Evolutionary conservation across 2,888 invertebrate species (phyloP), one percentile per base, ranked within the genome.

Genomic region (Fragum whitleyi): DNA sequence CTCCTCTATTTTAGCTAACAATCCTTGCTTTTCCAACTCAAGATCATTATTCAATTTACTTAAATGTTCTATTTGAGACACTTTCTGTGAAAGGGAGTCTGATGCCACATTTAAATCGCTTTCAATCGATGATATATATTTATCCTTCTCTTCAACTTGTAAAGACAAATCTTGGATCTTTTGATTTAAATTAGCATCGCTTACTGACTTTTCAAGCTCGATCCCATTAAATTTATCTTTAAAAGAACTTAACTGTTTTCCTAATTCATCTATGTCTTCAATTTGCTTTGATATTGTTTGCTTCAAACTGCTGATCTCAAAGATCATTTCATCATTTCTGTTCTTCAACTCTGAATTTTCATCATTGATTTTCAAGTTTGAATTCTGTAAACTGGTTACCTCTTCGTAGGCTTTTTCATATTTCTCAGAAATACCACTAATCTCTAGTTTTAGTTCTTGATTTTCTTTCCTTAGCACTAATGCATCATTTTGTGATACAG

Each of bases 211-310:
- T 61, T 79, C 77, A 62, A 77, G 67, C 65, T 47, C 51, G 42
- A 51, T 59, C n/a, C 59, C 57, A 65, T 51, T 68, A 11, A 79
- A 19, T 53, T 73, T 62, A 69, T 82, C 79, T 57, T 82, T 82
- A 16, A 82, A 32, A 21, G 79, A 59, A 28, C 73, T 47, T 19
- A 74, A 61, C 72, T 76, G 32, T 51, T 59, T 61, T 23, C 68
- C 36, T 29, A 77, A 32, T 28, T 69, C 28, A 19, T 26, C 32
- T 19, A 70, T 28, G 16, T 26, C 62, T 62, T 61, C 47, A 32
- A 3, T 74, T 47, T 61, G 59, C 16, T n/a, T 47, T 28, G 36
- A 14, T 26, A 7, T 61, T n/a, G 36, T 32, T 32, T n/a, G n/a
- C 36, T 62, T 62, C 62, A 62, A 32, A 62, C 32, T 62, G 16